These are phyloP conservation scores for Ciconia stormi DNA, from an alignment of 2,113 vertebrate species.

Conservation along the genomic window DNA sequence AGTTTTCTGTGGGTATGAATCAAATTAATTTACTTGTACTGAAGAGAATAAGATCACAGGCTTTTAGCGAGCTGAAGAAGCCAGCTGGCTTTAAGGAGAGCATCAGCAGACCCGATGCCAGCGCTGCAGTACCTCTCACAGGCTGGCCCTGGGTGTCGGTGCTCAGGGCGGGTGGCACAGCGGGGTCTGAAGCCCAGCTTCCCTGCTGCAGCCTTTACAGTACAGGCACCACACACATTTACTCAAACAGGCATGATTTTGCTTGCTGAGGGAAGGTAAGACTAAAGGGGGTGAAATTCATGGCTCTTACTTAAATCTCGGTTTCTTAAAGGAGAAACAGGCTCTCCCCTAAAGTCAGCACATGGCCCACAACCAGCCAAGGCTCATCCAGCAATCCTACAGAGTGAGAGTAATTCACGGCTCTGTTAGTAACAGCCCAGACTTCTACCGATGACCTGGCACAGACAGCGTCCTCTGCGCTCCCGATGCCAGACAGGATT, in stretches of 20 bases:
- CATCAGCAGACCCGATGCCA: neutral
- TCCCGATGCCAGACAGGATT: neutral
- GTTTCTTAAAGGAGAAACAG: neutral
- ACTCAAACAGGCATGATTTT: neutral
- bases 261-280: neutral
- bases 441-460: neutral
- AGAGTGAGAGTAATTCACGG: neutral
- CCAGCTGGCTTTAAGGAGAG: neutral
- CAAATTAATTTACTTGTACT: neutral
- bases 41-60: neutral
- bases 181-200: neutral
- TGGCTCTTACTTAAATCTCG: neutral
- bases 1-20: neutral
- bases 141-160: neutral
- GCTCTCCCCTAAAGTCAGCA: neutral
- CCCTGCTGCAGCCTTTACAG: neutral
- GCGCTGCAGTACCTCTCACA: accelerated
- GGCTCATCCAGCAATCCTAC: neutral
- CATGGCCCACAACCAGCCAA: accelerated
- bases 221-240: neutral
- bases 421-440: neutral
- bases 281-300: neutral
- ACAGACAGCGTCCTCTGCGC: neutral
- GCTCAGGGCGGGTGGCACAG: neutral
- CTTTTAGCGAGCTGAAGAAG: neutral